Conservation (phyloP, 2,888 invertebrate species). For the Leucoma salicis region DNA sequence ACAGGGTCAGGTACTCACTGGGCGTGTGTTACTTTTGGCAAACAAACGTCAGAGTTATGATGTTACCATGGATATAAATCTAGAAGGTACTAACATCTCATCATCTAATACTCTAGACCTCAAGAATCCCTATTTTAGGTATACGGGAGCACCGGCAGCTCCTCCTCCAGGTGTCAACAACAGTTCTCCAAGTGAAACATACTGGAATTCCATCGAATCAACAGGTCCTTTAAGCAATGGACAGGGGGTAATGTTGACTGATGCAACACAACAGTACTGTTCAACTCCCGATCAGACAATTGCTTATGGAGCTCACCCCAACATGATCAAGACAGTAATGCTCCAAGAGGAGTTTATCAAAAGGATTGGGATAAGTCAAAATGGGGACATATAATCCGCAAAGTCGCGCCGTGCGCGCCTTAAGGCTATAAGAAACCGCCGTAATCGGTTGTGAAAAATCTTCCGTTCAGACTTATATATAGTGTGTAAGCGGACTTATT, state of each 20-base stretch:
- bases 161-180: slow-evolving; percentile 96
- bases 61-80: slow-evolving; percentile 95
- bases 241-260: slow-evolving; percentile 68
- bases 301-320: slow-evolving; percentile 67
- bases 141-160: slow-evolving; percentile 95
- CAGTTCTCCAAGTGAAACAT: slow-evolving; percentile 95
- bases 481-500: slow-evolving; percentile 79
- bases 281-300: slow-evolving; percentile 64
- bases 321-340: slow-evolving; percentile 79
- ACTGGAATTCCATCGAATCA: slow-evolving; percentile 93
- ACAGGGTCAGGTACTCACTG: slow-evolving; percentile 94
- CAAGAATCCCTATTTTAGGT: slow-evolving; percentile 99
- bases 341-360: slow-evolving; percentile 79
- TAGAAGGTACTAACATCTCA: slow-evolving; percentile 93
- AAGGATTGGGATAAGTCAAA: slow-evolving; percentile 79
- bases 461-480: slow-evolving; percentile 73
- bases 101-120: slow-evolving; percentile 96
- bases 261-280: slow-evolving; percentile 69
- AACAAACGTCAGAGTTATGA: slow-evolving; percentile 99
- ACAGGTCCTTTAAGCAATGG: slow-evolving; percentile 80
- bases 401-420: slow-evolving; percentile 78
- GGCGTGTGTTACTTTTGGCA: slow-evolving; percentile 92
- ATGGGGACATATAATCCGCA: slow-evolving; percentile 79
- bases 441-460: slow-evolving; percentile 77
- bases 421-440: slow-evolving; percentile 76